Base-by-base conservation (phyloP, 1,140 invertebrate genomes). In the Alviniconcha marisindica region DNA sequence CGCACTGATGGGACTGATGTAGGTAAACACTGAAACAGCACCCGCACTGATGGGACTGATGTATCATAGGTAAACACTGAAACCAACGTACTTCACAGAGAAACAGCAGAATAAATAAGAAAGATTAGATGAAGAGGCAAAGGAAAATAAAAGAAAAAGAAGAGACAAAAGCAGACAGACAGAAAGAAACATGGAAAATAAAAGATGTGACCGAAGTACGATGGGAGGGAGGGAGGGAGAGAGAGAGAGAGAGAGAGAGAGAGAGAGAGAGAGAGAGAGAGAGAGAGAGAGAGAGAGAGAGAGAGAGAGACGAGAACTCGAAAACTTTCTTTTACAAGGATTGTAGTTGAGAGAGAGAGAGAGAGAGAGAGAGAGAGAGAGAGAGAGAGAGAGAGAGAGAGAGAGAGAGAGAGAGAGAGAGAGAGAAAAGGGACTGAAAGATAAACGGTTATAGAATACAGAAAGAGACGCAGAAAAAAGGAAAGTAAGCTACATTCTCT, bases 311-410 rank as follows among this genome's bases (percentile, higher is more conserved):
- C 4, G 4, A 60, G 56, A 60, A 60, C 18, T 24, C 18, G 24
- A n/a, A 60, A 28, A 60, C 4, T 28, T 60, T 60, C 10, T 28
- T 60, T 10, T 12, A 7, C 7, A 28, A n/a, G 24, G 56, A 60
- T 7, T 4, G 56, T 12, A 24, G 24, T 7, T 5, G 56, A 60
- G 56, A 60, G 56, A 60, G 56, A 60, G 56, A 60, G 56, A 60
- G 56, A 60, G 56, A 60, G 56, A 60, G 56, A 60, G 56, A 60
- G 56, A 60, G 56, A 60, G 56, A 60, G 24, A 60, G 56, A 60
- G 56, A 60, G 56, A 60, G 56, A 60, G 56, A n/a, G 56, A 60
- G 56, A 60, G 24, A 60, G 56, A 60, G 24, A 60, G 10, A 60
- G 24, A 60, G 56, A 60, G 24, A 60, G 56, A 60, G 56, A 60